Conservation (phyloP, 53 echinoderm and acorn worm species). For the Astropecten irregularis region DNA sequence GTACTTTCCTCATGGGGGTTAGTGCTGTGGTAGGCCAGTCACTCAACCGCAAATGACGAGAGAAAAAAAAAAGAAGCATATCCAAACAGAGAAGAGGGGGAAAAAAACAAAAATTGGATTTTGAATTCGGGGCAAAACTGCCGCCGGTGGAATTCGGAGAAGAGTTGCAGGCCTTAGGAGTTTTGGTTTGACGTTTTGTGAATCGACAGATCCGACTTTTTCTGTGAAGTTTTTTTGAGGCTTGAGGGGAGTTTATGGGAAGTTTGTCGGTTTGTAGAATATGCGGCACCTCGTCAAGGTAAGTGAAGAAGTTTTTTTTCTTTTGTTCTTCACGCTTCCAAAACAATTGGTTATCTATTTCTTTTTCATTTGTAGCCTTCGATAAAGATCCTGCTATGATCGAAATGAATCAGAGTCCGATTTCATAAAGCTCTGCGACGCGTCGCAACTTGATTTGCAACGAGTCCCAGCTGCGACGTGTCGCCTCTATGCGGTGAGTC, state of each 20-base stretch:
- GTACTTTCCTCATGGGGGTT: constrained; percentile 35
- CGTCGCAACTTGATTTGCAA: no score
- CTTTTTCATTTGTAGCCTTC: no score
- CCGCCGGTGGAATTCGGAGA: not conserved
- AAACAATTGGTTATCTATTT: not conserved
- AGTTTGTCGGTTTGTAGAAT: not conserved
- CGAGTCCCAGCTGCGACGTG: no score
- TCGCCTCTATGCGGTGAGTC: no score
- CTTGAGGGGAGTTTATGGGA: not conserved
- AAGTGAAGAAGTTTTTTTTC: constrained; percentile 1
- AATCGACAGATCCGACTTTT: not conserved
- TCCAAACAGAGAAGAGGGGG: no score
- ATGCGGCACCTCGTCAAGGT: constrained; percentile 49
- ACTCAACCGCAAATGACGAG: constrained; percentile 6
- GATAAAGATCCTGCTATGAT: no score
- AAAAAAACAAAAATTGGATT: not conserved
- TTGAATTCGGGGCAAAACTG: not conserved
- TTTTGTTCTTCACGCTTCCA: not conserved
- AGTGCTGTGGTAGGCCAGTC: not conserved
- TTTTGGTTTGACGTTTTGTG: not conserved
- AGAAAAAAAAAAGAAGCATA: no score
- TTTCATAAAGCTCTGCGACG: no score
- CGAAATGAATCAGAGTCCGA: no score
- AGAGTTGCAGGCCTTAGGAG: not conserved
- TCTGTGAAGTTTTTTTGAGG: no score